Conservation (phyloP, 1,140 invertebrate genomes). For the Tenebrio molitor region DNA sequence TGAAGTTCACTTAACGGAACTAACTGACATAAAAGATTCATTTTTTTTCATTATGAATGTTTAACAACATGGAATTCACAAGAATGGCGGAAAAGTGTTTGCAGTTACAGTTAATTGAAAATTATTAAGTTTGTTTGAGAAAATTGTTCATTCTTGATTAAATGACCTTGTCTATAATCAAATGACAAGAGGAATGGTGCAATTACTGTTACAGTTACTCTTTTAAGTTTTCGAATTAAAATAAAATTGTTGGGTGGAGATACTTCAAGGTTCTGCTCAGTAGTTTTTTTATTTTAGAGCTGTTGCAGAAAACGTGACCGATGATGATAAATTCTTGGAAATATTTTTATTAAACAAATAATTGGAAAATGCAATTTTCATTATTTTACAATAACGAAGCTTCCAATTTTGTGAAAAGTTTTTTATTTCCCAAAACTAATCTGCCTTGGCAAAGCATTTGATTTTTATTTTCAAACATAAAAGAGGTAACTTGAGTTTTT, state of each 20-base stretch:
- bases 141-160: neutral
- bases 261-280: constrained; percentile 20
- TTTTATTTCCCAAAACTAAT: too few species aligned
- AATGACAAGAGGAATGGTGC: constrained; percentile 19
- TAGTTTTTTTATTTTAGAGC: neutral
- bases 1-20: too few species aligned
- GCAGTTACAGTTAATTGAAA: neutral
- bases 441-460: too few species aligned
- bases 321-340: neutral
- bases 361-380: too few species aligned
- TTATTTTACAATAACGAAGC: too few species aligned
- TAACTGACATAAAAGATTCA: too few species aligned
- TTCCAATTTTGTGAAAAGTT: too few species aligned
- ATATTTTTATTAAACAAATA: neutral
- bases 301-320: constrained; percentile 17
- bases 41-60: too few species aligned
- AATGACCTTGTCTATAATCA: constrained; percentile 12
- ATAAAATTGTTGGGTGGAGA: constrained; percentile 39
- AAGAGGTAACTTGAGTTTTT: too few species aligned
- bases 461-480: too few species aligned
- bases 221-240: constrained; percentile 32
- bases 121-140: neutral
- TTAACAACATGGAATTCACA: too few species aligned
- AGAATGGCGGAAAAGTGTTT: too few species aligned
- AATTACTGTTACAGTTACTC: constrained; percentile 25